A percentile compares a stretch with the other conserved stretches of the same genome.
Evolutionary conservation across 2,888 invertebrate species (phyloP).

Genomic region (Torymus auratus): DNA sequence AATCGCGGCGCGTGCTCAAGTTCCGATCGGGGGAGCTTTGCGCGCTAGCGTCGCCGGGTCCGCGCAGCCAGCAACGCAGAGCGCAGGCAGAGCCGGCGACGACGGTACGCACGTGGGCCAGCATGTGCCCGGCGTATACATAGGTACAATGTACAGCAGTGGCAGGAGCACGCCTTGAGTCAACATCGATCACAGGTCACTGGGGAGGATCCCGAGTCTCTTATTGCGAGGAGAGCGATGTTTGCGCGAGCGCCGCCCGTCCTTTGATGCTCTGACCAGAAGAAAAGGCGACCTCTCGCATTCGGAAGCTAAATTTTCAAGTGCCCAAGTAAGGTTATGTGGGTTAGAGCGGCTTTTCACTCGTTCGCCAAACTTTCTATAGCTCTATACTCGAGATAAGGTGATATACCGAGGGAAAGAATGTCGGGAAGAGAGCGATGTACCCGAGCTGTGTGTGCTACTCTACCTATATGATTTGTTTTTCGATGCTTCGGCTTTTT

Average conservation of each 20-base stretch:
- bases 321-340: too few species aligned
- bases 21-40: conserved; percentile 74
- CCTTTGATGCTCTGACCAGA: conserved; percentile 2
- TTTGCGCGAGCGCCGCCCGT: conserved; percentile 27
- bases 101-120: conserved; percentile 43
- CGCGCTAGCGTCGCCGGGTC: conserved; percentile 54
- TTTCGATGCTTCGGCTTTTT: not conserved
- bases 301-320: too few species aligned
- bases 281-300: too few species aligned
- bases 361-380: too few species aligned
- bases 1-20: conserved; percentile 76
- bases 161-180: conserved; percentile 71
- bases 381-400: too few species aligned
- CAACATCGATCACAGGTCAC: conserved; percentile 62
- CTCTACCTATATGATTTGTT: not conserved
- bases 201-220: not conserved
- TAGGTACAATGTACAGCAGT: not conserved
- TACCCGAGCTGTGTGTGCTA: not conserved
- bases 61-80: too few species aligned
- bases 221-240: conserved; percentile 5
- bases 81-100: too few species aligned
- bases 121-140: not conserved
- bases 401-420: not conserved
- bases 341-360: too few species aligned
- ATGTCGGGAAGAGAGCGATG: not conserved